These are phyloP conservation scores for Rhopalosiphum maidis DNA, from an alignment of 1,140 invertebrate species.

Conservation along the genomic window DNA sequence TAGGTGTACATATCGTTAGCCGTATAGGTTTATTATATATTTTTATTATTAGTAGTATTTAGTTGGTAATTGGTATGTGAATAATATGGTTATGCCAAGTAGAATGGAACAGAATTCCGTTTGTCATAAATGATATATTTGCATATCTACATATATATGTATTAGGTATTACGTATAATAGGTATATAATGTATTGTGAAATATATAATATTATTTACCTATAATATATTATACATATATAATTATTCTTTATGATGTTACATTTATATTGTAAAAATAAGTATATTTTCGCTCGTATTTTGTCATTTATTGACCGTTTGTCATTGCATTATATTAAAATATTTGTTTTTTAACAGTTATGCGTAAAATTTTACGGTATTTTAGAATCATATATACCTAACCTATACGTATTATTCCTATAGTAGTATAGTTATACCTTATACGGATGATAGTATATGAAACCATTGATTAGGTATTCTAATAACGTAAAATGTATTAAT, in stretches of 20 bases:
- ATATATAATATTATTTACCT: background rate
- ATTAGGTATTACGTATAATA: background rate
- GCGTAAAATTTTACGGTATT: background rate
- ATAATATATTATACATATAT: background rate
- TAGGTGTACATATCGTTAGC: background rate
- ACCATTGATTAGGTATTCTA: too few relatives aligned
- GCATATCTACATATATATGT: background rate
- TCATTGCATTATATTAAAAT: background rate
- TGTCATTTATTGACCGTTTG: background rate
- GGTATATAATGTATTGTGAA: background rate
- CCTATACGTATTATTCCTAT: too few relatives aligned
- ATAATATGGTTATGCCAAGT: background rate
- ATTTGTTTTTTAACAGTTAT: background rate
- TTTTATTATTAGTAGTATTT: background rate
- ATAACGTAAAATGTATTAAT: too few relatives aligned
- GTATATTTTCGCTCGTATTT: background rate
- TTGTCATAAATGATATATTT: background rate
- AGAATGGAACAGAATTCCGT: conserved; percentile 15
- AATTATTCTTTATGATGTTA: background rate
- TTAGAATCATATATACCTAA: background rate
- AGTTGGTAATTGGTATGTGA: background rate
- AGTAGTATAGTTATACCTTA: too few relatives aligned
- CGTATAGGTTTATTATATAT: background rate
- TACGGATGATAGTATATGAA: too few relatives aligned
- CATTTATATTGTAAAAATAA: background rate